Evolutionary conservation across 2,113 vertebrate species (phyloP).

Genomic region (Serilophus lunatus): DNA sequence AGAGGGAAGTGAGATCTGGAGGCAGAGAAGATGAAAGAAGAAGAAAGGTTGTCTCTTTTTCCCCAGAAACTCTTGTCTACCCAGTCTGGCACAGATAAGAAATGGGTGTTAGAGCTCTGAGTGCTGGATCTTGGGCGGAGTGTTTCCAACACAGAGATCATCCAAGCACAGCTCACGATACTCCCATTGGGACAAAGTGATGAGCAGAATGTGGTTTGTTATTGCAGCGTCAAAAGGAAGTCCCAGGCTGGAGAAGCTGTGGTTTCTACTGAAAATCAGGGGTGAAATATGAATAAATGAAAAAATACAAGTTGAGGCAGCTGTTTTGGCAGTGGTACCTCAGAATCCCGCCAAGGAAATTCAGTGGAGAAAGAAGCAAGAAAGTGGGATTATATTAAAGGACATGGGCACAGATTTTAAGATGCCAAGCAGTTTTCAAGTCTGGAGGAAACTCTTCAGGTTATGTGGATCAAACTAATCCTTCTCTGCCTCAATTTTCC

Average conservation of each 20-base stretch:
- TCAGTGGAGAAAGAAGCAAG: not conserved
- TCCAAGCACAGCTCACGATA: not conserved
- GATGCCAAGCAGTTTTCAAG: not conserved
- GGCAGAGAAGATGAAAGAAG: not conserved
- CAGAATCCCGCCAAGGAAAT: not conserved
- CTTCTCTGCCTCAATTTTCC: not conserved
- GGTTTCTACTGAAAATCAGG: not conserved
- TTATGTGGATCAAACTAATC: no score
- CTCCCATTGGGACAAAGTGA: not conserved
- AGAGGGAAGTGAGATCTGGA: not conserved
- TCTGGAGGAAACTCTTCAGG: not conserved
- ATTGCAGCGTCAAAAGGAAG: not conserved
- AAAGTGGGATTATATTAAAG: not conserved
- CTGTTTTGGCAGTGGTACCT: not conserved
- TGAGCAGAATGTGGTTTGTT: not conserved
- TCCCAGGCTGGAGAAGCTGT: not conserved
- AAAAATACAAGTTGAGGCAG: not conserved
- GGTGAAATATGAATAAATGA: not conserved
- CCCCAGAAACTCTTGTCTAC: not conserved
- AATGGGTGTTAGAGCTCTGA: rapidly evolving
- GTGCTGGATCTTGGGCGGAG: not conserved
- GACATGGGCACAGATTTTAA: not conserved
- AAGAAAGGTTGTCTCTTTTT: not conserved
- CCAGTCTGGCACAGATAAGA: not conserved
- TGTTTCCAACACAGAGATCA: not conserved